A percentile compares a stretch with the other conserved stretches of the same genome.
These are phyloP conservation scores for Ophonus ardosiacus DNA, from an alignment of 2,888 invertebrate species.

Conservation along the genomic window DNA sequence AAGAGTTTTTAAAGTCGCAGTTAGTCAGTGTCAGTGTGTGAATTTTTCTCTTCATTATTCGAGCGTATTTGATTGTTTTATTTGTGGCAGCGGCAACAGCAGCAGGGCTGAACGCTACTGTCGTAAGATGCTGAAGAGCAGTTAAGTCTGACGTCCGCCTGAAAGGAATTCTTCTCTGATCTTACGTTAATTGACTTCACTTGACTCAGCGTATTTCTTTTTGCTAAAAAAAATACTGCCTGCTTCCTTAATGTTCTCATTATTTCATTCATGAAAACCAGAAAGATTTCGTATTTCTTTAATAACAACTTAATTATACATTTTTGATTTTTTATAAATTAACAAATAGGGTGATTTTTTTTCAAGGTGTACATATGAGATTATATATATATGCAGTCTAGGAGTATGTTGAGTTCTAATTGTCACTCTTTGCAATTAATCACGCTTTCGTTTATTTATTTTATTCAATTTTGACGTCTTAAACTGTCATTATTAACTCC, in stretches of 20 bases:
- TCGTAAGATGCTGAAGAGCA: conserved; percentile 8
- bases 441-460: too few species aligned
- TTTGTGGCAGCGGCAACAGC: background rate
- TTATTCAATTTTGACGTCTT: too few species aligned
- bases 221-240: conserved; percentile 42
- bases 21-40: conserved; percentile 18
- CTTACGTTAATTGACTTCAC: conserved; percentile 46
- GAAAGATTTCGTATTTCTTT: background rate
- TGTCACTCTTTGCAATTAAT: too few species aligned
- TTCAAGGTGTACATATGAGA: too few species aligned
- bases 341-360: too few species aligned
- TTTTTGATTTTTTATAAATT: too few species aligned
- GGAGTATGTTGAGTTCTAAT: too few species aligned
- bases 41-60: conserved; percentile 43
- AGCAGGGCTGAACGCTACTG: background rate
- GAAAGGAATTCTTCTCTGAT: conserved; percentile 29
- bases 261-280: conserved; percentile 29
- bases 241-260: conserved; percentile 37
- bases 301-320: background rate
- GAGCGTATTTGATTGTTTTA: conserved; percentile 20
- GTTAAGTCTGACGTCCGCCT: conserved; percentile 8
- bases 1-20: background rate
- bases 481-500: too few species aligned
- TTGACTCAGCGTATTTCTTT: conserved; percentile 44
- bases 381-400: too few species aligned